Conservation (phyloP, 2,797 vertebrate species). For the Eidolon dupreanum region DNA sequence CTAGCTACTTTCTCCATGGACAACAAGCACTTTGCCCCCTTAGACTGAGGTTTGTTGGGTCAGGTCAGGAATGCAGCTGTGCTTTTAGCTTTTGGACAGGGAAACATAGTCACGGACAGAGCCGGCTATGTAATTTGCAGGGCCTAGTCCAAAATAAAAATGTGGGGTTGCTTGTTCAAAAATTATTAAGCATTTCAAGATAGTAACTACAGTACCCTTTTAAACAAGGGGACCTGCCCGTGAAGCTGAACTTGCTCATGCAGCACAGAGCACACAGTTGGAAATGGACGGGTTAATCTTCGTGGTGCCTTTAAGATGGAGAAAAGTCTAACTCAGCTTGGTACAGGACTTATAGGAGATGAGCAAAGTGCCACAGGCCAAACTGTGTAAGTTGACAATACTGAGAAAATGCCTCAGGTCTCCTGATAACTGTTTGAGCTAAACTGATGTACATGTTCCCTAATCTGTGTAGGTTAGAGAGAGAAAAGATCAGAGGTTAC, state of each 20-base stretch:
- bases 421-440: background rate
- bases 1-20: background rate
- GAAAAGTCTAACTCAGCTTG: background rate
- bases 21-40: background rate
- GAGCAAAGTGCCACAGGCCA: accelerated
- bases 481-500: background rate
- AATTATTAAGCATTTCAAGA: background rate
- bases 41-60: background rate
- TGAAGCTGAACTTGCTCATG: background rate
- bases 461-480: background rate
- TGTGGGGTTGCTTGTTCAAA: background rate
- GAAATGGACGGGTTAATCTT: background rate
- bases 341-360: background rate
- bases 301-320: background rate
- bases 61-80: background rate
- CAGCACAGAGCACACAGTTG: background rate
- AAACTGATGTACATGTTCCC: background rate
- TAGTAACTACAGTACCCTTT: background rate
- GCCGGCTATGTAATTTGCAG: background rate
- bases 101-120: background rate
- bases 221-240: accelerated
- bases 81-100: background rate
- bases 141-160: background rate
- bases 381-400: background rate
- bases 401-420: background rate